These are phyloP conservation scores for Phoxinus phoxinus DNA, from an alignment of 2,113 vertebrate species.

Conservation along the genomic window DNA sequence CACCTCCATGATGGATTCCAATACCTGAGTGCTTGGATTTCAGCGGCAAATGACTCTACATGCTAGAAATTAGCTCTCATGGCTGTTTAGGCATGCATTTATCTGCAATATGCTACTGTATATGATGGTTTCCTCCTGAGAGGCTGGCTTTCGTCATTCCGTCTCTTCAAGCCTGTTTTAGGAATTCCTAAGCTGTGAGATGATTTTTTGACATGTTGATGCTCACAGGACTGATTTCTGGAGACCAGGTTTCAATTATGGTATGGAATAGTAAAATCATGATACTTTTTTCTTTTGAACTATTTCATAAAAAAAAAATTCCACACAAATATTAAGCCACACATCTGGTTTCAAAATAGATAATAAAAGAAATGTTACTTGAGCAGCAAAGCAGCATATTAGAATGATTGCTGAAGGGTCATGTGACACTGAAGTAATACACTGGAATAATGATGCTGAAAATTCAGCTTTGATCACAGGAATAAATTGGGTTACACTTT, in stretches of 20 bases:
- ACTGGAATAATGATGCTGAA: not conserved
- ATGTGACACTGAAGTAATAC: not conserved
- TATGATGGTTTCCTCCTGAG: not conserved
- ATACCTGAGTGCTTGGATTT: not conserved
- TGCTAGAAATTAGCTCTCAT: not conserved
- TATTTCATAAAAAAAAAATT: not conserved
- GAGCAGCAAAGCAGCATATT: not conserved
- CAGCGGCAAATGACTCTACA: not conserved
- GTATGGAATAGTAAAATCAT: not conserved
- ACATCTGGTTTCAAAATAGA: not conserved
- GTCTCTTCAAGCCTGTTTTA: not conserved
- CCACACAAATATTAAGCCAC: not conserved
- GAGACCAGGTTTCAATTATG: not conserved
- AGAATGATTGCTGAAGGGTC: not conserved
- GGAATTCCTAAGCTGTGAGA: not conserved
- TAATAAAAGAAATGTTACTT: not conserved
- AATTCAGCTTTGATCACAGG: not conserved
- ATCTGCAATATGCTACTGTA: constrained; percentile 24
- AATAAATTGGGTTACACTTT: too few species aligned
- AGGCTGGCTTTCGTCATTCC: not conserved
- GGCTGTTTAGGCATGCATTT: constrained; percentile 17
- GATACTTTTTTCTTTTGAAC: not conserved
- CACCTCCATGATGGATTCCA: constrained; percentile 12
- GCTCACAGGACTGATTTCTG: not conserved
- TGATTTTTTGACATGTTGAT: not conserved